A percentile compares a stretch with the other conserved stretches of the same genome.
phyloP scores from a whole-genome alignment of 2,797 vertebrate species.

The Aulostomus chinensis region DNA sequence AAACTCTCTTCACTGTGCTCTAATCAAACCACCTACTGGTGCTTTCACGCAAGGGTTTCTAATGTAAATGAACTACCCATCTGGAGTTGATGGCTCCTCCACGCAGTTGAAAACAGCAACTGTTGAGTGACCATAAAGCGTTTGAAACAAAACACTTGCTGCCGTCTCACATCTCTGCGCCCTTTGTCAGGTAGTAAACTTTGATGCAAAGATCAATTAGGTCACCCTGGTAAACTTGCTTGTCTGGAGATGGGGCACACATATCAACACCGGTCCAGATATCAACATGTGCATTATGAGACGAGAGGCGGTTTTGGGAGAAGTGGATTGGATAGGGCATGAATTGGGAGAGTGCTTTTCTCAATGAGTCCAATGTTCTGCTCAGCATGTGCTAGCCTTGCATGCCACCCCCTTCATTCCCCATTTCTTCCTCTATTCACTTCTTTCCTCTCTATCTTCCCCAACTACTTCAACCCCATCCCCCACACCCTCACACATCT shows the following conservation, averaged over 20 bases:
- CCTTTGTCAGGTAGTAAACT: not conserved
- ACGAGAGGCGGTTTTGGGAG: slow-evolving; percentile 29
- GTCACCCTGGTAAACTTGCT: not conserved
- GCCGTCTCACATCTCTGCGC: not conserved
- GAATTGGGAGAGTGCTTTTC: slow-evolving; percentile 74
- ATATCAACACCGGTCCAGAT: no score
- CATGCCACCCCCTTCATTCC: slow-evolving; percentile 63
- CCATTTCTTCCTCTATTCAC: slow-evolving; percentile 76
- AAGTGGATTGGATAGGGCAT: slow-evolving; percentile 50
- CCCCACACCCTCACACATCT: slow-evolving; percentile 70
- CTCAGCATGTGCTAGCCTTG: slow-evolving; percentile 81
- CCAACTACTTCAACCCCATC: slow-evolving; percentile 69
- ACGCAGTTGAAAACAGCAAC: slow-evolving; percentile 39
- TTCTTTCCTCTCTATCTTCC: slow-evolving; percentile 72
- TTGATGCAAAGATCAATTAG: no score
- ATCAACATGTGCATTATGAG: slow-evolving; percentile 40
- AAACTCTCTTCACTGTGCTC: slow-evolving; percentile 16
- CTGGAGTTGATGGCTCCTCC: slow-evolving; percentile 37
- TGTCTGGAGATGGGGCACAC: not conserved
- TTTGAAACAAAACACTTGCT: not conserved
- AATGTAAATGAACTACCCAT: slow-evolving; percentile 59
- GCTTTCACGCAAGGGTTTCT: slow-evolving; percentile 35
- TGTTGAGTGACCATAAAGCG: slow-evolving; percentile 11
- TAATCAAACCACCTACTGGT: slow-evolving; percentile 25
- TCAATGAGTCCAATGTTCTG: slow-evolving; percentile 81